Base-by-base conservation (phyloP, 2,113 vertebrate genomes). In the Chloropsis hardwickii region DNA sequence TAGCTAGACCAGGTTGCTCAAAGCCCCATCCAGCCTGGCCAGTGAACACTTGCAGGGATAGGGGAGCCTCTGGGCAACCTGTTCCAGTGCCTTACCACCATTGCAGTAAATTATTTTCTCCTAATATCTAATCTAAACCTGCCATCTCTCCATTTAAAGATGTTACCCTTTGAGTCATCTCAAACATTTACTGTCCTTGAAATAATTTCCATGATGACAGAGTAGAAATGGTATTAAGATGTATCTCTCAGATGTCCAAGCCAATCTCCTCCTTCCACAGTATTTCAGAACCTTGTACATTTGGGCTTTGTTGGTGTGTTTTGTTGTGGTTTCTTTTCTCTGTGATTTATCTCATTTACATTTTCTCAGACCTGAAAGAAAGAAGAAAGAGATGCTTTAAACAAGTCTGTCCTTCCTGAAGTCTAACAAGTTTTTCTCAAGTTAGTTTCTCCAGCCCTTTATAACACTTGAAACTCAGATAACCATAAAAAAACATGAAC, bases 21-120 rank as follows among this genome's bases (percentile, higher is more conserved):
- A 72, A 72, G 11, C 5, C 8, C 27, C 18, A 20, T 57, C 58
- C 66, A 72, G 16, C 12, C 51, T 50, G 37, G 8, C 15, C 15
- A 0, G 0, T 66, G 60, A 58, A 12, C 28, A 39, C 15, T 45
- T 73, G 10, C 10, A 58, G 33, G 11, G 45, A 31, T 17, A n/a
- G 9, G 19, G 10, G 7, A 73, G 10, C 4, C 15, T 45, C 33
- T 24, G 33, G 15, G 2, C 10, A 51, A 33, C 31, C 23, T 37
- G 10, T 39, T 66, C 39, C 60, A 24, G 23, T 66, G 23, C 6
- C 20, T 88, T 29, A 60, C 33, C 53, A 58, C 9, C 28, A 16
- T 21, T 23, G 65, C 19, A 39, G 15, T 66, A 45, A 48, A 33
- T 6, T 11, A 66, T 51, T 73, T 51, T 50, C 47, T 65, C 37